phyloP scores from a whole-genome alignment of 35 echinoderm and acorn worm genomes.

The Apostichopus japonicus region DNA sequence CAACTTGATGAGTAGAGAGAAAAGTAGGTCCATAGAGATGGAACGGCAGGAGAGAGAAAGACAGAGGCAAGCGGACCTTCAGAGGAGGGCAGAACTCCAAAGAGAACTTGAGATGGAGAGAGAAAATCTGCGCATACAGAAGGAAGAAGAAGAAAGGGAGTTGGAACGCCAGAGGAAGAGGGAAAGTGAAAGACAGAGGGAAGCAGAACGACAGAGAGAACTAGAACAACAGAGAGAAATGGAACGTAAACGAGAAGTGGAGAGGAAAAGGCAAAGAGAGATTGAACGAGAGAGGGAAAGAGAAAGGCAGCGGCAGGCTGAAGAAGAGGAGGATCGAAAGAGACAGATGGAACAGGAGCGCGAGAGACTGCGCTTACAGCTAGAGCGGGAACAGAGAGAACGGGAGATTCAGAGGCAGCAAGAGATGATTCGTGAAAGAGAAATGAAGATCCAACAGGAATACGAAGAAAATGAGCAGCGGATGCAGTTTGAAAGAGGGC shows the following conservation, averaged over 20 bases:
- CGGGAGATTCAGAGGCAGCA: constrained; percentile 17
- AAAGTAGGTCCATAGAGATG: constrained; percentile 18
- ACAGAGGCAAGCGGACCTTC: not conserved
- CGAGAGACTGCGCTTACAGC: not conserved
- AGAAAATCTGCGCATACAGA: constrained; percentile 29
- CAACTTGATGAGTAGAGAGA: not conserved
- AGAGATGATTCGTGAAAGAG: not conserved
- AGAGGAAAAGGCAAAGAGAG: constrained; percentile 3
- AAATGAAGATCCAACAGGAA: constrained; percentile 12
- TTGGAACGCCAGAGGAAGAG: not conserved
- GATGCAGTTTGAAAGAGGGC: not conserved
- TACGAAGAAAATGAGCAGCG: not conserved
- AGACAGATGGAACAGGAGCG: constrained; percentile 15
- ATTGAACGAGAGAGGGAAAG: not conserved
- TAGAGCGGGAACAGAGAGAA: constrained; percentile 5
- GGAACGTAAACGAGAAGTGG: not conserved
- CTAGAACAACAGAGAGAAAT: not conserved
- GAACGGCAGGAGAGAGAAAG: constrained; percentile 25
- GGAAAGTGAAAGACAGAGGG: not conserved
- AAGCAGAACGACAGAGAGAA: constrained; percentile 1
- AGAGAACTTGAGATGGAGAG: constrained; percentile 35
- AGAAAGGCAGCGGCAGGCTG: not conserved
- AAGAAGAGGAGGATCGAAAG: constrained; percentile 1
- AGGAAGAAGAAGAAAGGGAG: constrained; percentile 26
- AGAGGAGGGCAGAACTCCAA: constrained; percentile 28